Evolutionary conservation across 35 echinoderm and acorn worm species (phyloP).

Genomic region (Anneissia japonica): DNA sequence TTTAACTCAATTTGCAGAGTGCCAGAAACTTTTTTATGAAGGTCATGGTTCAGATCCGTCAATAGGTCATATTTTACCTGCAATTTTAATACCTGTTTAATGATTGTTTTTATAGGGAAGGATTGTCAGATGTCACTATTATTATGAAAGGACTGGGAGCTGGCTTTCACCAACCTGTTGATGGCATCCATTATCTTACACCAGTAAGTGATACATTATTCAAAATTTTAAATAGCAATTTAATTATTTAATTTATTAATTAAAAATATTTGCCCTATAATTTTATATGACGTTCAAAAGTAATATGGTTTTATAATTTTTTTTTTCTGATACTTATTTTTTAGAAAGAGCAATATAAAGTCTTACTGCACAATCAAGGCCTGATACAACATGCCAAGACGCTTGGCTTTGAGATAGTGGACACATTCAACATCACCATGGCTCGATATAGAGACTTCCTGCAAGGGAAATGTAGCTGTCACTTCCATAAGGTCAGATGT

Average conservation of each 20-base stretch:
- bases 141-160: slow-evolving; percentile 89
- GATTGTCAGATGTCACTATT: slow-evolving; percentile 50
- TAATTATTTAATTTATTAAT: too few relatives aligned
- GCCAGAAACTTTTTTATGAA: too few relatives aligned
- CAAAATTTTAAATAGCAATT: neutral
- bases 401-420: slow-evolving; percentile 54
- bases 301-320: neutral
- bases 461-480: slow-evolving; percentile 87
- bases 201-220: too few relatives aligned
- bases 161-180: slow-evolving; percentile 90
- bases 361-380: slow-evolving; percentile 83
- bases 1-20: too few relatives aligned
- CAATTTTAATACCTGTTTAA: too few relatives aligned
- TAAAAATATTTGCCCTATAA: too few relatives aligned
- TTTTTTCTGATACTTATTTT: neutral
- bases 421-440: slow-evolving; percentile 99
- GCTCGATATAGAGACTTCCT: slow-evolving; percentile 89
- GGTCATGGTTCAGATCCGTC: too few relatives aligned
- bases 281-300: neutral
- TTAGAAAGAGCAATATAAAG: slow-evolving; percentile 62
- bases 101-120: slow-evolving; percentile 51
- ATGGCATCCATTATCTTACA: slow-evolving; percentile 86
- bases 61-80: too few relatives aligned
- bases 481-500: slow-evolving; percentile 85
- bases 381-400: slow-evolving; percentile 44